Percentiles rank a stretch among this genome's conserved stretches.
Conservation (phyloP, 2,797 vertebrate species). For the Sebastes reedi region DNA sequence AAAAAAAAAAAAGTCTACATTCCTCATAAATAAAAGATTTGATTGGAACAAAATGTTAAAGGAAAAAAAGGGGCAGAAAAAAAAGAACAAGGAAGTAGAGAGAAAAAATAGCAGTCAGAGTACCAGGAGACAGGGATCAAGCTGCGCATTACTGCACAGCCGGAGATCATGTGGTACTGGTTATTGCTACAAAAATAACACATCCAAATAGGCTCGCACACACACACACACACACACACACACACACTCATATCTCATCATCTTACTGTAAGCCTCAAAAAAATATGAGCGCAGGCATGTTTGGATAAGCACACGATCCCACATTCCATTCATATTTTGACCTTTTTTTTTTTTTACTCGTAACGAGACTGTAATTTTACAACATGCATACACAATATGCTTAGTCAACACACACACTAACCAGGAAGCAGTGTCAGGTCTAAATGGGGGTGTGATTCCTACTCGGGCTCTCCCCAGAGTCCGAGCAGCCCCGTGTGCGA, state of each 20-base stretch:
- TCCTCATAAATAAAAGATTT: conserved; percentile 43
- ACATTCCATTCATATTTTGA: conserved; percentile 45
- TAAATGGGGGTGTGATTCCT: conserved; percentile 52
- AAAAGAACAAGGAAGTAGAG: conserved; percentile 13
- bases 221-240: conserved; percentile 5
- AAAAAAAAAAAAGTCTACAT: not conserved
- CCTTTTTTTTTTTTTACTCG: not conserved
- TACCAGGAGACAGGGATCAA: conserved; percentile 44
- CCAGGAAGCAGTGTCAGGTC: conserved; percentile 26
- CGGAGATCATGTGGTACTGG: conserved; percentile 59
- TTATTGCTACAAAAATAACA: conserved; percentile 68
- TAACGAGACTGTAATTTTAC: conserved; percentile 6
- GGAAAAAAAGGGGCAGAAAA: not conserved
- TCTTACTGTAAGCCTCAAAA: conserved; percentile 27
- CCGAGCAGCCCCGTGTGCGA: conserved; percentile 22
- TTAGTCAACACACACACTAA: not conserved
- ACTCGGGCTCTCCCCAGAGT: conserved; percentile 44
- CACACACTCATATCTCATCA: conserved; percentile 34
- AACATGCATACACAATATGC: not conserved
- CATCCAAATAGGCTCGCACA: conserved; percentile 29
- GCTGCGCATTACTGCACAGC: conserved; percentile 45
- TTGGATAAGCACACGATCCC: conserved; percentile 28
- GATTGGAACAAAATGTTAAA: conserved; percentile 34
- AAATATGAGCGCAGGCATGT: not conserved
- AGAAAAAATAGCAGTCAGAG: conserved; percentile 29